phyloP scores from a whole-genome alignment of 2,888 invertebrate genomes.

The Chloroclysta siterata region DNA sequence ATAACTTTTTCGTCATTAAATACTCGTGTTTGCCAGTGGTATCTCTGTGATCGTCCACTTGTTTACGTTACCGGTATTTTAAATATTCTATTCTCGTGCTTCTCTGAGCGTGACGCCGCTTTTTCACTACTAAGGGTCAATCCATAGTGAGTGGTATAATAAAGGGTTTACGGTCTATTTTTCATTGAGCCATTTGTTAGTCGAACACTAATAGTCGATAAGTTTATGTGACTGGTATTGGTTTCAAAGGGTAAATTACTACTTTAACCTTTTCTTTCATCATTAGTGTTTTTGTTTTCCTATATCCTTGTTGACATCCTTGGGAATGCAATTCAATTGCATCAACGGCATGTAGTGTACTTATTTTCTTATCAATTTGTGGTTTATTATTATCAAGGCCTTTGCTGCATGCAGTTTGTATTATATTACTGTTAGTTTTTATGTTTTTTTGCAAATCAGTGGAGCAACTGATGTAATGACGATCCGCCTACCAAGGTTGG shows the following conservation, averaged over 20 bases:
- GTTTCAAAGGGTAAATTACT: slow-evolving; percentile 32
- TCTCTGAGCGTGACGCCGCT: slow-evolving; percentile 65
- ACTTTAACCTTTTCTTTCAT: slow-evolving; percentile 33
- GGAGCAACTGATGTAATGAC: slow-evolving; percentile 47
- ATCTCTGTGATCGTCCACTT: slow-evolving; percentile 34
- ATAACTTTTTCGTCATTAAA: slow-evolving; percentile 32
- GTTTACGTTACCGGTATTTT: slow-evolving; percentile 46
- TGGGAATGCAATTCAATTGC: slow-evolving; percentile 20
- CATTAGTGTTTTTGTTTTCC: slow-evolving; percentile 29
- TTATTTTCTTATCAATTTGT: slow-evolving; percentile 29
- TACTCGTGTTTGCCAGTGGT: slow-evolving; percentile 27
- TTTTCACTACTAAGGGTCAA: slow-evolving; percentile 45
- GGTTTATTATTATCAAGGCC: slow-evolving; percentile 33
- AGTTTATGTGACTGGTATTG: slow-evolving; percentile 33
- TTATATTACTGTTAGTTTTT: slow-evolving; percentile 30
- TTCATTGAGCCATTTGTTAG: slow-evolving; percentile 27
- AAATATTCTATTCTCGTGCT: slow-evolving; percentile 56
- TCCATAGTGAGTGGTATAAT: slow-evolving; percentile 39
- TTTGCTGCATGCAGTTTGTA: slow-evolving; percentile 27
- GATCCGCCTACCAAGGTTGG: slow-evolving; percentile 57
- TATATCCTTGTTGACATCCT: slow-evolving; percentile 20
- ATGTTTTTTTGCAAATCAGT: slow-evolving; percentile 52
- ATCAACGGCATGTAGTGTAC: slow-evolving; percentile 16
- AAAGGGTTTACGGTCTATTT: slow-evolving; percentile 31
- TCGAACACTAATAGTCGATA: slow-evolving; percentile 36